Conservation (phyloP, 2,888 invertebrate genomes). For the Gasteruption jaculator region DNA sequence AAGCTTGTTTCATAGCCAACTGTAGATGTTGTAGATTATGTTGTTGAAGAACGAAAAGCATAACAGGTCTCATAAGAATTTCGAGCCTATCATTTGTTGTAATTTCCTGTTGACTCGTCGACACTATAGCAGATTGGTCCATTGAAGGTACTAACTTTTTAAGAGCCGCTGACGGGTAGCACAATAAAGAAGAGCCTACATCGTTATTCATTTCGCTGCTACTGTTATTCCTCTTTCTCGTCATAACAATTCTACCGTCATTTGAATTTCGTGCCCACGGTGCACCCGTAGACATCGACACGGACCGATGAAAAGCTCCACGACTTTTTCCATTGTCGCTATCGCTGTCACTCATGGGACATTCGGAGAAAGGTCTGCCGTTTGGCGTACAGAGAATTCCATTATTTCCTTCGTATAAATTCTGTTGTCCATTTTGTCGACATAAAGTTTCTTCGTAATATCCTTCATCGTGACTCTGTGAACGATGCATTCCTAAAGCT, state of each 20-base stretch:
- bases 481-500: slow-evolving; percentile 51
- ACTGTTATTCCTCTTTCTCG: slow-evolving; percentile 67
- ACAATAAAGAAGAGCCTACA: slow-evolving; percentile 74
- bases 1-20: slow-evolving; percentile 82
- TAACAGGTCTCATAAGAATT: slow-evolving; percentile 75
- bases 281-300: slow-evolving; percentile 77
- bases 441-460: slow-evolving; percentile 53
- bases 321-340: slow-evolving; percentile 55
- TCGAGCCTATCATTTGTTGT: slow-evolving; percentile 56
- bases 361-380: slow-evolving; percentile 56
- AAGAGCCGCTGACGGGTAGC: slow-evolving; percentile 85
- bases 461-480: slow-evolving; percentile 40
- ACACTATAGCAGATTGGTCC: slow-evolving; percentile 56
- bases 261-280: slow-evolving; percentile 59
- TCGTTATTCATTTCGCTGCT: slow-evolving; percentile 65
- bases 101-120: slow-evolving; percentile 48
- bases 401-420: slow-evolving; percentile 35
- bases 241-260: slow-evolving; percentile 58
- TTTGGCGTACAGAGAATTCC: slow-evolving; percentile 32
- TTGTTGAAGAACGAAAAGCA: slow-evolving; percentile 80
- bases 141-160: slow-evolving; percentile 72
- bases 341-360: slow-evolving; percentile 56
- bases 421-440: slow-evolving; percentile 51
- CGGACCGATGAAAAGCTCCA: slow-evolving; percentile 75
- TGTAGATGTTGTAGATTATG: slow-evolving; percentile 81